Evolutionary conservation across 1,140 invertebrate species (phyloP).

Genomic region (Platyura marginata): DNA sequence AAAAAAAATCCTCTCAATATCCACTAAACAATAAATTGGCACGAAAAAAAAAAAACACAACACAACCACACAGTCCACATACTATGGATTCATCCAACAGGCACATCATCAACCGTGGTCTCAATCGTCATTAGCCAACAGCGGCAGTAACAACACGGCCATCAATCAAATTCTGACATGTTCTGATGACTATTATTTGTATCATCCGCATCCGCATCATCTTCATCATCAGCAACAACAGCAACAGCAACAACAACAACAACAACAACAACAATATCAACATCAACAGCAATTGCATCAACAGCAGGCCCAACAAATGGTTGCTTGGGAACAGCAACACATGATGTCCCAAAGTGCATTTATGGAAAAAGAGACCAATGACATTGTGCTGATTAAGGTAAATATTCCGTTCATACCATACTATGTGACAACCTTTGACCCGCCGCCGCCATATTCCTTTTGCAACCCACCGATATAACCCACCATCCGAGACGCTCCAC

Average conservation of each 20-base stretch:
- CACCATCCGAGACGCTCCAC: too few relatives aligned
- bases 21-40: too few relatives aligned
- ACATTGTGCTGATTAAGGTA: conserved; percentile 24
- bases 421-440: too few relatives aligned
- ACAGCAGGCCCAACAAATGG: background rate
- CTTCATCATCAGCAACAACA: too few relatives aligned
- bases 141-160: too few relatives aligned
- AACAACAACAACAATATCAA: background rate
- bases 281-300: background rate
- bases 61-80: background rate
- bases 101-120: too few relatives aligned
- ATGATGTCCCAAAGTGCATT: background rate
- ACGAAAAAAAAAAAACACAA: background rate
- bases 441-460: too few relatives aligned
- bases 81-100: too few relatives aligned
- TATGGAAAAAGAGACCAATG: conserved; percentile 14
- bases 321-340: background rate
- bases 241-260: background rate
- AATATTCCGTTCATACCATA: conserved; percentile 1
- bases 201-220: background rate
- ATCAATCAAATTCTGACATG: too few relatives aligned
- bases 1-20: too few relatives aligned
- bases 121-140: too few relatives aligned
- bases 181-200: background rate
- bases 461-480: too few relatives aligned